Evolutionary conservation across 1,140 invertebrate species (phyloP), one percentile per base, ranked within the genome.

Genomic region (Bacillus rossius): DNA sequence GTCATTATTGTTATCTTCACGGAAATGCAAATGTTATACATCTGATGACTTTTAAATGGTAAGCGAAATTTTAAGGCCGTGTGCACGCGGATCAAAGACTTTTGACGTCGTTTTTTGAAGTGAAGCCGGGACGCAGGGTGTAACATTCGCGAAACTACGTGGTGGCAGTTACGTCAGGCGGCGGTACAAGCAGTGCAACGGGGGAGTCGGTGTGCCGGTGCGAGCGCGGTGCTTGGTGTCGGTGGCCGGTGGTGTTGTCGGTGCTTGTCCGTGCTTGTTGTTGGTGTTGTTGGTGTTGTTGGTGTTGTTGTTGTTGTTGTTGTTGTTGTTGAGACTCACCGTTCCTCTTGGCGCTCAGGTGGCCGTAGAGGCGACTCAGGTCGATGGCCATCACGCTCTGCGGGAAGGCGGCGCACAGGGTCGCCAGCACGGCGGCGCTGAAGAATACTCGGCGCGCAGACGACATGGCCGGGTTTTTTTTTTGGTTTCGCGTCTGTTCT

Each of bases 281-380:
- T 41, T 56, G 55, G 13, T 8, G 34, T 41, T 26, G 25, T 56
- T 23, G 16, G 20, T 48, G 45, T 22, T 34, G 45, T 17, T 38
- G 45, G 45, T 37, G 55, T 16, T 42, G 53, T 48, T 47, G 51
- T 37, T 55, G 53, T 38, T 42, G 38, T 17, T 17, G 29, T 34
- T 10, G 53, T 17, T 37, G 53, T 16, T 19, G 38, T 22, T 40
- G 29, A 26, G 37, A 72, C 80, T 81, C 65, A 87, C 84, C 84
- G 65, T 81, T 80, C 61, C 84, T 75, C 67, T 87, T 87, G 26
- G 79, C 75, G 65, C 77, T 80, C 48, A 78, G 65, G 67, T 85
- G 83, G 26, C 82, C 83, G 65, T 87, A 86, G 55, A 87, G 81
- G 55, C 81, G 77, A 67, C 79, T 83, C 38, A 86, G 77, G 72